Conservation (phyloP, 2,888 invertebrate species). For the Leucozona laternaria region DNA sequence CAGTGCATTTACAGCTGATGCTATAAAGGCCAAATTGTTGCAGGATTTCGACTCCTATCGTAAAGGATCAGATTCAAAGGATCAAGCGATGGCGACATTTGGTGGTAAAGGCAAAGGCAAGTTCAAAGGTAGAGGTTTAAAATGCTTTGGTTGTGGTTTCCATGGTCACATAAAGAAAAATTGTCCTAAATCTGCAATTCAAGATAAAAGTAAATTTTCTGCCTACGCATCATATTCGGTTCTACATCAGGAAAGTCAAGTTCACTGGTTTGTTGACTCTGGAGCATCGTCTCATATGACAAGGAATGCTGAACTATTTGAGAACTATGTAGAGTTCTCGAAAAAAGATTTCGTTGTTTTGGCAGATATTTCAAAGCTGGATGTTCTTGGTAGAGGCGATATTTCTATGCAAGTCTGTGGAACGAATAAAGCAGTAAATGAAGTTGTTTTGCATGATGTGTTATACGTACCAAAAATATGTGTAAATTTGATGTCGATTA, state of each 20-base stretch:
- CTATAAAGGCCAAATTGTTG: conserved; percentile 19
- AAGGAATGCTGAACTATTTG: background rate
- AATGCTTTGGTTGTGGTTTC: background rate
- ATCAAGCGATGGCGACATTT: background rate
- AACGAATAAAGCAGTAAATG: background rate
- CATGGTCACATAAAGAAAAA: background rate
- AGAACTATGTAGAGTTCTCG: background rate
- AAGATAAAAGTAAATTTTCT: background rate
- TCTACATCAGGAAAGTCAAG: background rate
- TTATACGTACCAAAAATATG: background rate
- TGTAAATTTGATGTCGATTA: too few relatives aligned
- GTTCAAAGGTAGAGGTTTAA: background rate
- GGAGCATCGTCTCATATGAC: conserved; percentile 2
- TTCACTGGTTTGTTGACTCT: background rate
- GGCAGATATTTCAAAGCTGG: too few relatives aligned
- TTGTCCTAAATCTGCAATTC: background rate
- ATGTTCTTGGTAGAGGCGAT: too few relatives aligned
- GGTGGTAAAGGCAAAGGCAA: background rate
- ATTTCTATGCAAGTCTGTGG: too few relatives aligned
- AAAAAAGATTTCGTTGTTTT: too few relatives aligned
- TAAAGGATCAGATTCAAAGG: background rate
- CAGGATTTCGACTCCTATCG: background rate
- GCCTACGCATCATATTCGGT: background rate
- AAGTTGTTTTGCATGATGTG: background rate
- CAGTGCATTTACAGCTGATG: conserved; percentile 15